Base-by-base conservation (phyloP, 2,113 vertebrate genomes). In the Rhinolophus ferrumequinum region DNA sequence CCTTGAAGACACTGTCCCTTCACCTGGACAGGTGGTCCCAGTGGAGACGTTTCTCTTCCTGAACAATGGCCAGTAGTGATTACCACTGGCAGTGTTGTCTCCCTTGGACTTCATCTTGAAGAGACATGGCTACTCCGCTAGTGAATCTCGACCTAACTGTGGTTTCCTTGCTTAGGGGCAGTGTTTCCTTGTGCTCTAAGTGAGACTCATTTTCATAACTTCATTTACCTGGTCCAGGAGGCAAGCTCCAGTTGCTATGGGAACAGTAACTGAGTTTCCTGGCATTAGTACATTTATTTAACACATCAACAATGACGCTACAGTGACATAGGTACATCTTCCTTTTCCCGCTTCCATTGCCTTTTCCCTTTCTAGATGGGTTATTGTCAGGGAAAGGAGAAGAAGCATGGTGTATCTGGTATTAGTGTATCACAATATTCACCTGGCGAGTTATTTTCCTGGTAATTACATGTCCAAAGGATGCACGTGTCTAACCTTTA, bases 191-290 rank as follows among this genome's bases (percentile, higher is more conserved):
- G 3, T 38, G 87, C 60, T 87, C n/a, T 69, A 94, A 91, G 82
- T 90, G 64, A 10, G 38, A 56, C 93, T 97, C 60, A 96, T 97
- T 96, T 97, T 93, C 35, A 75, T 93, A 93, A 95, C 94, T 96
- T 88, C 75, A 93, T 96, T 96, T 93, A n/a, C 79, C 47, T 83
- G 67, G 77, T 77, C 77, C 52, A 83, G 91, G 86, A 97, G 86
- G 73, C 19, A 1, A 95, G 85, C 82, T 62, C 12, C 13, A 41
- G 91, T 96, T 96, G 82, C 97, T 83, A 92, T 95, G 67, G 96
- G 47, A 98, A 96, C 91, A 6, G 64, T 86, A 75, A 95, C 88
- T 70, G 77, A 75, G 41, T 97, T 86, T 94, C 86, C 91, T 96
- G 77, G 67, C 85, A 19, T 93, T 85, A 67, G 72, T 67, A 75